Conservation (phyloP, 1,140 invertebrate species). For the Acyrthosiphon pisum region DNA sequence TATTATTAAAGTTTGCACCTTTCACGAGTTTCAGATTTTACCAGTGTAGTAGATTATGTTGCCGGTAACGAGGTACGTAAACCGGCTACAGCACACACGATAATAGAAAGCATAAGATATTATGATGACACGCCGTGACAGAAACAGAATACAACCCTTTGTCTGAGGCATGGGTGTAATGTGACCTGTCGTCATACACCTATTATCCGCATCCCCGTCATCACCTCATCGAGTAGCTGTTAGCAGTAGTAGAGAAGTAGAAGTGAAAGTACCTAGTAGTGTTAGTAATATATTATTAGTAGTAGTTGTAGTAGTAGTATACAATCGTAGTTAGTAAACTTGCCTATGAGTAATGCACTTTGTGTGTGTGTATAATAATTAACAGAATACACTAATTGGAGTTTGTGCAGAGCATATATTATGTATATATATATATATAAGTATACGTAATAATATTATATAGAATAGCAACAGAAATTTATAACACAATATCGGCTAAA, state of each 20-base stretch:
- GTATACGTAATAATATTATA: background rate
- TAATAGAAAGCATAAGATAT: background rate
- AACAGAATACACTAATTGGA: background rate
- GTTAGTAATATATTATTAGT: background rate
- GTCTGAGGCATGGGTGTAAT: background rate
- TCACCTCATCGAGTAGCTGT: background rate
- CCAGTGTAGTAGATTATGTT: background rate
- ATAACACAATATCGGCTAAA: background rate
- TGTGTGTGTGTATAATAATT: background rate
- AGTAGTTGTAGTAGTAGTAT: background rate
- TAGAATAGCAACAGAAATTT: background rate
- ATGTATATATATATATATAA: no score
- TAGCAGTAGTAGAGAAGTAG: background rate
- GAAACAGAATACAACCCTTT: background rate
- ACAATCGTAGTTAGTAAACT: background rate
- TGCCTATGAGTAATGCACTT: background rate
- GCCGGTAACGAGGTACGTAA: background rate
- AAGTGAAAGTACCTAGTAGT: background rate
- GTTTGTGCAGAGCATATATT: background rate
- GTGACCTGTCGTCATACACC: background rate
- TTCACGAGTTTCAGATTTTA: background rate
- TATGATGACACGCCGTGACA: constrained; percentile 1
- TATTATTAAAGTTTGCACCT: background rate
- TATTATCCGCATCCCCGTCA: no score
- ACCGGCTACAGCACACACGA: background rate